Percentiles rank a stretch among this genome's conserved stretches.
Conservation (phyloP, 2,113 vertebrate species). For the Tringa solitaria region DNA sequence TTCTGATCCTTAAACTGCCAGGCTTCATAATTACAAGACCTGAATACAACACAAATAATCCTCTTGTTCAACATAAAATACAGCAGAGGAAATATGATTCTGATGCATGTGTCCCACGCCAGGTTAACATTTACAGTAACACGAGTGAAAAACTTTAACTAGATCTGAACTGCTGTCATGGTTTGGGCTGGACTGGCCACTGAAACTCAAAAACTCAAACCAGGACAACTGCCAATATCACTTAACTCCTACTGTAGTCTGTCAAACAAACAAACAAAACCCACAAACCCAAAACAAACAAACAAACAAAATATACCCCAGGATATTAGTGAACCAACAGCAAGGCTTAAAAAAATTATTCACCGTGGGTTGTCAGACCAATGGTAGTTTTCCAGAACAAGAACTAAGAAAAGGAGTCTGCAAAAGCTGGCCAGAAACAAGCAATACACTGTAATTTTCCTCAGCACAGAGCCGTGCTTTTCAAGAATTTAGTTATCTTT, state of each 20-base stretch:
- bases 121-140: neutral
- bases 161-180: neutral
- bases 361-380: neutral
- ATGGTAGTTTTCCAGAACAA: neutral
- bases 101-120: fast-evolving
- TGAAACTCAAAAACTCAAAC: neutral
- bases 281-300: neutral
- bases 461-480: neutral
- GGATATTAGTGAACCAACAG: neutral
- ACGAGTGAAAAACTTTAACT: neutral
- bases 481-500: neutral
- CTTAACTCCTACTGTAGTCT: neutral
- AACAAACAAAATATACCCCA: neutral
- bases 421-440: neutral
- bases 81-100: neutral
- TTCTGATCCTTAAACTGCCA: neutral
- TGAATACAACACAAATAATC: neutral
- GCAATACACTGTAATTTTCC: fast-evolving
- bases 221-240: neutral
- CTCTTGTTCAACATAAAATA: neutral
- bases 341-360: neutral
- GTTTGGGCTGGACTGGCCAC: neutral
- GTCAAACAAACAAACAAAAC: neutral
- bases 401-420: neutral
- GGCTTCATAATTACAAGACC: neutral